Percentiles rank a stretch among this genome's conserved stretches.
Evolutionary conservation across 2,888 invertebrate species (phyloP).

Genomic region (Oscheius sp.): DNA sequence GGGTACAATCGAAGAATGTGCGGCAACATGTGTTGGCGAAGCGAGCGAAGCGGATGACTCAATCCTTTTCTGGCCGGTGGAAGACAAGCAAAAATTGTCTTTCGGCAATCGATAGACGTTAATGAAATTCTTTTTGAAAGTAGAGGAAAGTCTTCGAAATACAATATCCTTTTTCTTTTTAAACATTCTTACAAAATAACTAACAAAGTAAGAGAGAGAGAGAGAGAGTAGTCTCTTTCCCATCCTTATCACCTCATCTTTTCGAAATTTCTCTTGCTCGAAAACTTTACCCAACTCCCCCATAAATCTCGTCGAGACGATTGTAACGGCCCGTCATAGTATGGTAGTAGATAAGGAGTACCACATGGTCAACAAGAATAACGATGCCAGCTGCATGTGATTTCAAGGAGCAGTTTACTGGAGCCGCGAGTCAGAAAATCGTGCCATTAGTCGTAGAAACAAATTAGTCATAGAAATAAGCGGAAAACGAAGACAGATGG

Average conservation of each 20-base stretch:
- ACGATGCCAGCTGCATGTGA: slow-evolving; percentile 15
- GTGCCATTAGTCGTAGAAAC: too few species aligned
- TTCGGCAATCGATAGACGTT: too few species aligned
- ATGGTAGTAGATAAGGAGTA: slow-evolving; percentile 16
- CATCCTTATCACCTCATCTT: too few species aligned
- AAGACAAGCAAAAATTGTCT: too few species aligned
- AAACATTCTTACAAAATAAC: too few species aligned
- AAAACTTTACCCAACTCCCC: neutral
- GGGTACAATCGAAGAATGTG: neutral
- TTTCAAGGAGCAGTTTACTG: neutral
- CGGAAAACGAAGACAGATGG: too few species aligned
- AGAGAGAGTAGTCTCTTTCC: too few species aligned
- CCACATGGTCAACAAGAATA: slow-evolving; percentile 16
- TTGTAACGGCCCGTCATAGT: slow-evolving; percentile 1
- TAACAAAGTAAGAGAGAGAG: too few species aligned
- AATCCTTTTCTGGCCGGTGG: slow-evolving; percentile 14
- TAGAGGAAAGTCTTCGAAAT: neutral
- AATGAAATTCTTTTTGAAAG: neutral
- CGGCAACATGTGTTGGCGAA: slow-evolving; percentile 1
- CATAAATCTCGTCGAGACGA: neutral
- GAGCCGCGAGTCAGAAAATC: too few species aligned
- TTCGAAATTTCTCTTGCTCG: too few species aligned
- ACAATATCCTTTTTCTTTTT: too few species aligned
- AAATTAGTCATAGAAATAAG: too few species aligned
- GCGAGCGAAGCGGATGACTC: slow-evolving; percentile 5